Percentiles rank a stretch among this genome's conserved stretches.
Conservation (phyloP, 92 coral and sea anemone genomes). For the Umimayanthus chanpuru region DNA sequence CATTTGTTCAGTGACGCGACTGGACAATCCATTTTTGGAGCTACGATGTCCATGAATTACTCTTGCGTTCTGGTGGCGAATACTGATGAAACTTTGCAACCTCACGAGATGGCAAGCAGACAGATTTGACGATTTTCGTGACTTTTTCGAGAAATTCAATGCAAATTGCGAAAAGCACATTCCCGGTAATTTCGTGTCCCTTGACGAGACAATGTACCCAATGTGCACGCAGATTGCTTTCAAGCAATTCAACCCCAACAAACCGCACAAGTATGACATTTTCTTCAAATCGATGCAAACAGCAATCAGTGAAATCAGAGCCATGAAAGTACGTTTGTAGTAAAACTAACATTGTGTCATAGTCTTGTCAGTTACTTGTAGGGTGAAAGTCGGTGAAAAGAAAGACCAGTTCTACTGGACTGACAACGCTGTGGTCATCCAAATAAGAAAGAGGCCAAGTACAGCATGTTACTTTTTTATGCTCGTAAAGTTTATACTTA, state of each 20-base stretch:
- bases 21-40: not conserved
- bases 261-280: not conserved
- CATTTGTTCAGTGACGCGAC: not conserved
- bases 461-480: no score
- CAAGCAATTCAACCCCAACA: slow-evolving; percentile 8
- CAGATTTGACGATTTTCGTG: slow-evolving; percentile 11
- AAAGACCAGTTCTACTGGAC: no score
- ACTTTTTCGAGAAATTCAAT: slow-evolving; percentile 6
- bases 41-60: slow-evolving; percentile 10
- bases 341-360: no score
- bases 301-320: no score
- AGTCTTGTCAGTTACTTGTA: no score
- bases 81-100: not conserved
- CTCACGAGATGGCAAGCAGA: slow-evolving; percentile 5
- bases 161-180: slow-evolving; percentile 9
- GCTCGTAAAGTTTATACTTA: no score
- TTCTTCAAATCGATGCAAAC: not conserved
- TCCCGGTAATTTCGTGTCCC: slow-evolving; percentile 9
- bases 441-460: no score
- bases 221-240: slow-evolving; percentile 4
- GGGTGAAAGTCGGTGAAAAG: no score
- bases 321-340: no score
- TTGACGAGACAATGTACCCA: slow-evolving; percentile 12
- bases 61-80: not conserved
- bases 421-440: no score